Percentiles rank a stretch among this genome's conserved stretches.
These are phyloP conservation scores for Xestoiulus laeticollis DNA, from an alignment of 2,888 invertebrate species.

Conservation along the genomic window DNA sequence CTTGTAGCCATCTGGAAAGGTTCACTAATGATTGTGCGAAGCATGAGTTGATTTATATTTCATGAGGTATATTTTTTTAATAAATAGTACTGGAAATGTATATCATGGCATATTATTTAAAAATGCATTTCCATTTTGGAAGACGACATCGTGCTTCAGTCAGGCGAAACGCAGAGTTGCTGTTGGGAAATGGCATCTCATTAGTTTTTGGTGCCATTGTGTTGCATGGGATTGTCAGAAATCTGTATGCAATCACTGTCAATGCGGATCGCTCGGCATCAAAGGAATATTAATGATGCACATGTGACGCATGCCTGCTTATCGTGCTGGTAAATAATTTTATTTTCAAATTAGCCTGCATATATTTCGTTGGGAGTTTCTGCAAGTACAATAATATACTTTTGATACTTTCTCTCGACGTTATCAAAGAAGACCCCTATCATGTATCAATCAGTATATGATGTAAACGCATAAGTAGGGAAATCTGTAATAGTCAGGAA, in stretches of 20 bases:
- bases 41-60: slow-evolving; percentile 25
- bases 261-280: neutral
- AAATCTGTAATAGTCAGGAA: too few species aligned
- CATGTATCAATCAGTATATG: too few species aligned
- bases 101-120: neutral
- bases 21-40: neutral
- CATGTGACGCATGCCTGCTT: neutral
- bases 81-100: neutral
- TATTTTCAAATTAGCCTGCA: neutral
- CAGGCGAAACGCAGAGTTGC: neutral
- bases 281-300: neutral
- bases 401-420: neutral
- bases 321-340: neutral
- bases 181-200: neutral
- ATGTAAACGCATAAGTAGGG: too few species aligned
- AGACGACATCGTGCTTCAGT: neutral
- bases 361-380: neutral
- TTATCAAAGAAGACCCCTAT: too few species aligned
- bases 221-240: neutral
- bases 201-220: neutral
- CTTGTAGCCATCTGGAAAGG: neutral
- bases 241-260: neutral
- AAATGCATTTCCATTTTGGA: neutral
- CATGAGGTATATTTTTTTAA: neutral
- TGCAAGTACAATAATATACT: neutral